A percentile compares a stretch with the other conserved stretches of the same genome.
phyloP scores from a whole-genome alignment of 2,888 invertebrate genomes.

The Alitta virens region DNA sequence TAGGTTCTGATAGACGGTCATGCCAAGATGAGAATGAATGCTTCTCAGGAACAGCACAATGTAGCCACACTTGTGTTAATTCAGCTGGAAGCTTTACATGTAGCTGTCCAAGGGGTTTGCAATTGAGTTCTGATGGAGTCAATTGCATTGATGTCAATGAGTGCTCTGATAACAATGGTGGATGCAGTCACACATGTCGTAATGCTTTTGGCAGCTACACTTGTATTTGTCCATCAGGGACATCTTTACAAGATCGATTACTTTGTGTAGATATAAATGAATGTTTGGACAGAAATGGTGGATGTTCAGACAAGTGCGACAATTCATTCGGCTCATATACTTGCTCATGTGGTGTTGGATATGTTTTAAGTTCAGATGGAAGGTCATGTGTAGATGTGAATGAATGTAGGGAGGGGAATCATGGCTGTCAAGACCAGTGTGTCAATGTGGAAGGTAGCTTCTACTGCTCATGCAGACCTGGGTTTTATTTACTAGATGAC shows the following conservation, averaged over 20 bases:
- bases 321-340: not conserved
- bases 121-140: not conserved
- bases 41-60: conserved; percentile 64
- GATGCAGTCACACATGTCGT: not conserved
- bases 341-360: not conserved
- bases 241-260: too few species aligned
- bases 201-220: not conserved
- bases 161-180: not conserved
- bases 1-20: not conserved
- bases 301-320: not conserved
- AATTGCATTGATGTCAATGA: not conserved
- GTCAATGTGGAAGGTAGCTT: not conserved
- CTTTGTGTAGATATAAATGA: not conserved
- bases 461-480: not conserved
- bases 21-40: conserved; percentile 76
- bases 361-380: not conserved
- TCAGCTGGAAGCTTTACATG: conserved; percentile 75
- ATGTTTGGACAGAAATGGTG: not conserved
- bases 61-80: conserved; percentile 65
- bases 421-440: not conserved
- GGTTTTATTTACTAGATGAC: not conserved
- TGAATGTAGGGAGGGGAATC: not conserved
- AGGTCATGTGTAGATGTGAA: not conserved
- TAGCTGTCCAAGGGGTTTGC: not conserved
- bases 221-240: not conserved